Percentiles rank a stretch among this genome's conserved stretches.
These are phyloP conservation scores for Phrynocephalus guinanensis DNA, from an alignment of 2,797 vertebrate genomes.

Conservation along the genomic window DNA sequence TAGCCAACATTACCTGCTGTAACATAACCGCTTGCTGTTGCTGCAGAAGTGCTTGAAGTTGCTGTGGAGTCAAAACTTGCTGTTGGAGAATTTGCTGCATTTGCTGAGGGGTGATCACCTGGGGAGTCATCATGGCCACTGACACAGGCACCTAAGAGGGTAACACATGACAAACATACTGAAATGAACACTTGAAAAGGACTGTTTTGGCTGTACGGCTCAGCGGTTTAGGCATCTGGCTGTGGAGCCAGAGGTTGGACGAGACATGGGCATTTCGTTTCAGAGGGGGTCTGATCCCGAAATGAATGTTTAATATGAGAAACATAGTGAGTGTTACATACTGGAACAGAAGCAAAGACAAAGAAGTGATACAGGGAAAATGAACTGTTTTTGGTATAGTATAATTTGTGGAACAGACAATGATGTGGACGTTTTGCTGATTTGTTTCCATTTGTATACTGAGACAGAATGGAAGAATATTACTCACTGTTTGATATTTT, in stretches of 20 bases:
- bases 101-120: constrained; percentile 99
- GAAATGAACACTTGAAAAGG: constrained; percentile 23
- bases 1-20: constrained; percentile 93
- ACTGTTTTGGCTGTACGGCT: constrained; percentile 19
- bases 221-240: no score
- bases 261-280: no score
- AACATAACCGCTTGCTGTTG: constrained; percentile 99
- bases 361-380: neutral
- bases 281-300: no score
- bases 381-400: neutral
- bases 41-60: constrained; percentile 98
- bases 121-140: constrained; percentile 99
- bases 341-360: neutral
- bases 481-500: neutral
- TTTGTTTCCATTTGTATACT: neutral
- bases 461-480: neutral
- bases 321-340: neutral
- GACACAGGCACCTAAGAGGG: constrained; percentile 93
- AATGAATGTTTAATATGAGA: neutral
- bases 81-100: constrained; percentile 99
- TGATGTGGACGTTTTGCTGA: neutral
- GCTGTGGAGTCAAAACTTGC: constrained; percentile 98
- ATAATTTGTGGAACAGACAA: neutral
- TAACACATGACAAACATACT: constrained; percentile 54
- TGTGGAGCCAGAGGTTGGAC: no score